phyloP scores from a whole-genome alignment of 2,113 vertebrate genomes.

The Pachyramphus minor region DNA sequence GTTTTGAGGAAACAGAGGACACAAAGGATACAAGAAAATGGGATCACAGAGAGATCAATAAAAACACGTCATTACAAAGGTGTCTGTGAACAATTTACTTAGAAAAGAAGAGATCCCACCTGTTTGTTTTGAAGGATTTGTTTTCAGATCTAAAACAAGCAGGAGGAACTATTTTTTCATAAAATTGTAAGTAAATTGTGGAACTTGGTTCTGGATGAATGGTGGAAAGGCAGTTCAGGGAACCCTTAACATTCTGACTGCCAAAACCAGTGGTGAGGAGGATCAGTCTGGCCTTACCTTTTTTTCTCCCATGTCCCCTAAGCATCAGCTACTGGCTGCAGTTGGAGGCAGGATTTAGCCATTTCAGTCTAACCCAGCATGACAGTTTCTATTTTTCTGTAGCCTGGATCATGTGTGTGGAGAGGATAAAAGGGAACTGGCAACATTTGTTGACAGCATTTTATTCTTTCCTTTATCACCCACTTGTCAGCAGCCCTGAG shows the following conservation, averaged over 20 bases:
- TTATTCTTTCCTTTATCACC: constrained; percentile 1
- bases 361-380: not conserved
- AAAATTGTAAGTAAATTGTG: not conserved
- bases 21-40: not conserved
- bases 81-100: not conserved
- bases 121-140: not conserved
- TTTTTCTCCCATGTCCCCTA: not conserved
- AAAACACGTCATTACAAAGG: not conserved
- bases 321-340: not conserved
- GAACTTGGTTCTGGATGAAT: not conserved
- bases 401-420: not conserved
- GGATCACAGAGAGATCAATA: not conserved
- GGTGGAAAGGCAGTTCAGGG: not conserved
- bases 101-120: not conserved
- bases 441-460: not conserved
- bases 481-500: not conserved
- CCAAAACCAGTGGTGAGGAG: not conserved
- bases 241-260: not conserved
- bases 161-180: not conserved
- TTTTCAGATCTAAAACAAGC: not conserved
- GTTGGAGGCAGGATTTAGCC: not conserved
- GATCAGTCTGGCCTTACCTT: not conserved
- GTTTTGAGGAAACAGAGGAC: not conserved
- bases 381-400: not conserved
- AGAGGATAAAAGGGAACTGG: not conserved